Evolutionary conservation across 2,888 invertebrate genomes (phyloP), one percentile per base, ranked within the genome.

Genomic region (Capitulum mitella): DNA sequence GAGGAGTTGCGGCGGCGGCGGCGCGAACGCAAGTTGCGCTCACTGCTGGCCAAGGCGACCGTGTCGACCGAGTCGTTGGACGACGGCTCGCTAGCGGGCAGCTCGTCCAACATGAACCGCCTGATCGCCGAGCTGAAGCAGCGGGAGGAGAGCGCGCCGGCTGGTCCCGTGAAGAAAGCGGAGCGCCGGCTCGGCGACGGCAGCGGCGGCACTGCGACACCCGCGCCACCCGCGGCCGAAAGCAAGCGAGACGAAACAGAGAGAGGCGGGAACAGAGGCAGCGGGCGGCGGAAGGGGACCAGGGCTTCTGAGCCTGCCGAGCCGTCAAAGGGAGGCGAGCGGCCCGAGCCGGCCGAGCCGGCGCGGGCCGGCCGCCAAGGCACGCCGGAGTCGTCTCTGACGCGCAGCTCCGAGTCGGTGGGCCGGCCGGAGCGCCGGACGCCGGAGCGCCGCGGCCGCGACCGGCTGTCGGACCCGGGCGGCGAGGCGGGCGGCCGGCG

Each of bases 391-490:
- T 70, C 70, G 22, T 70, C 70, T 3, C 40, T 40, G 70, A 70
- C 70, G 37, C 70, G 70, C 70, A 70, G 70, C 40, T 70, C 70
- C 8, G 70, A 70, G 70, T 70, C 70, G 26, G 26, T 70, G 37
- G 8, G 0, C 22, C 70, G 26, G 37, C 26, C 37, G 64, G 64
- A 64, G 19, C 16, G 32, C 3, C 34, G 16, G 22, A 37, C 70
- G 10, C 70, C 70, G 40, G 70, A 70, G 70, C 37, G 70, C 1
- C 70, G 70, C 22, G 10, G 26, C 26, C 37, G 40, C 0, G 70
- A 70, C 40, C 37, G 70, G 37, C 70, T 58, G 37, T 40, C 37
- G 37, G 37, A 26, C 70, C 70, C 64, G 19, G 70, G 29, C 70
- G 37, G 70, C 29, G n/a, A n/a, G 58, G 3, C 29, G 58, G 6